These are phyloP conservation scores for Tetranychus piercei DNA, from an alignment of 2,888 invertebrate genomes.

Conservation along the genomic window DNA sequence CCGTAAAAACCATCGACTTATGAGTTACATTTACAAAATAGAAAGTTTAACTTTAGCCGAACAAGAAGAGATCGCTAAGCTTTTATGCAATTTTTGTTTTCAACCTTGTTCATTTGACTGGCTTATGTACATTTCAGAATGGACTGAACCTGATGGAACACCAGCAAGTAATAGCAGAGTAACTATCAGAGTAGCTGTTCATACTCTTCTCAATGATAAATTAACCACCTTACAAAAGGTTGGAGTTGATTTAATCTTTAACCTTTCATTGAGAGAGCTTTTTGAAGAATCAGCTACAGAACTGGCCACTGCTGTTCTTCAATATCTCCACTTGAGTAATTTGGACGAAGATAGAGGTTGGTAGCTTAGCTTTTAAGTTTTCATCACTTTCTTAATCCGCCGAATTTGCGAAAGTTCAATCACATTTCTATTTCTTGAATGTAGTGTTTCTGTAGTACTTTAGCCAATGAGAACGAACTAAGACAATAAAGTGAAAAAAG, in stretches of 20 bases:
- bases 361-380: not conserved
- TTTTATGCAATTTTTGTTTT: conserved; percentile 74
- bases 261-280: conserved; percentile 83
- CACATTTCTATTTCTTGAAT: too few species aligned
- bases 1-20: conserved; percentile 63
- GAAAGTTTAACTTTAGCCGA: conserved; percentile 54
- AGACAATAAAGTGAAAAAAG: too few species aligned
- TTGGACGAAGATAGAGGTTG: conserved; percentile 52
- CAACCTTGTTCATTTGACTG: conserved; percentile 73
- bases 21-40: conserved; percentile 64
- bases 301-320: conserved; percentile 70
- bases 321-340: conserved; percentile 51
- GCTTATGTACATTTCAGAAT: conserved; percentile 81
- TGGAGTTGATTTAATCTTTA: conserved; percentile 70
- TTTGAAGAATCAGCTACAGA: conserved; percentile 85
- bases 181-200: conserved; percentile 59
- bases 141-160: conserved; percentile 43
- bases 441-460: too few species aligned
- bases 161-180: conserved; percentile 68
- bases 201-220: conserved; percentile 54
- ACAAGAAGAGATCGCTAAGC: conserved; percentile 57
- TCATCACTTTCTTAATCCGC: conserved; percentile 6
- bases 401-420: not conserved
- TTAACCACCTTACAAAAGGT: conserved; percentile 48
- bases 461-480: too few species aligned